Percentiles rank a stretch among this genome's conserved stretches.
Conservation (phyloP, 2,888 invertebrate genomes). For the Tetranychus truncatus region DNA sequence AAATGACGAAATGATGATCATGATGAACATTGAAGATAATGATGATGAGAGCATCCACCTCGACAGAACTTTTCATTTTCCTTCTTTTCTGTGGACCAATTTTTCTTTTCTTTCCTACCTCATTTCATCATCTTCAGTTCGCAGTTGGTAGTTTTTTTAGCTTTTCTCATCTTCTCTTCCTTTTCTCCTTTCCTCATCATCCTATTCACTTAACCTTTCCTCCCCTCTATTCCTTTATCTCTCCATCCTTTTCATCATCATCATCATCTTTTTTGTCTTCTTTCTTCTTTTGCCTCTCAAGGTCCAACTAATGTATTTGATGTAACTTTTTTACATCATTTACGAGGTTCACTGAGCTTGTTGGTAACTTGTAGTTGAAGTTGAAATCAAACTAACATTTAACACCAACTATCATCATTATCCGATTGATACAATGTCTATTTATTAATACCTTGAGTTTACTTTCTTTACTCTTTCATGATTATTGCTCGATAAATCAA, state of each 20-base stretch:
- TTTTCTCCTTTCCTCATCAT: conserved; percentile 11
- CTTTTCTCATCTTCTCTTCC: neutral
- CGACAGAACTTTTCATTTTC: conserved; percentile 10
- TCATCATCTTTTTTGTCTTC: neutral
- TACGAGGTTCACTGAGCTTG: neutral
- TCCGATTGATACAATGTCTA: neutral
- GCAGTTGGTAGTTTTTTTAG: conserved; percentile 14
- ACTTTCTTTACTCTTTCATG: neutral
- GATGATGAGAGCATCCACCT: neutral
- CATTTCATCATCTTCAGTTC: neutral
- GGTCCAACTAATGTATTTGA: neutral
- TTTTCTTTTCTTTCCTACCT: conserved; percentile 7
- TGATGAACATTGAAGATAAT: neutral
- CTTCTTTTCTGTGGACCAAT: conserved; percentile 17
- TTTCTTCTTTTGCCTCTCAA: neutral
- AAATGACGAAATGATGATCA: neutral
- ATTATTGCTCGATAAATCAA: too few relatives aligned
- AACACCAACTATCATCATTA: neutral
- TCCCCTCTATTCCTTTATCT: conserved; percentile 23
- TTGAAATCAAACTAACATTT: neutral
- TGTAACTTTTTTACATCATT: neutral
- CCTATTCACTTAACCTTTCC: conserved; percentile 25
- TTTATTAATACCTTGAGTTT: neutral
- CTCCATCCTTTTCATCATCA: conserved; percentile 15
- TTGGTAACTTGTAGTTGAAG: neutral